Conservation (phyloP, 2,797 vertebrate species). For the Notolepis coatsorum region DNA sequence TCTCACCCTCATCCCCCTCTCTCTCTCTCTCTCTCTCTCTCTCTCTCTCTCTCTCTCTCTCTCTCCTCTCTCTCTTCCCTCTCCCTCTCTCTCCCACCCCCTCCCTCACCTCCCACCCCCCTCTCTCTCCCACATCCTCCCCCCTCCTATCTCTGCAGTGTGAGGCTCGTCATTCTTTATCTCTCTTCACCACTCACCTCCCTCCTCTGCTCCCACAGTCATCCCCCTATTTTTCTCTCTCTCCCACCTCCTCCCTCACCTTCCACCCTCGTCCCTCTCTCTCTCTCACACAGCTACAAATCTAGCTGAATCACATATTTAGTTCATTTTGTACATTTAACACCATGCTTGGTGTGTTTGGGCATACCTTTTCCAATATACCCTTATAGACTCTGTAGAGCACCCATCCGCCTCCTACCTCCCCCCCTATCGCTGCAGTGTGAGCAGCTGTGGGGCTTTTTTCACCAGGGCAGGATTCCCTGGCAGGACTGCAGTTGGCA, state of each 20-base stretch:
- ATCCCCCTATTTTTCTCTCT: too few species aligned
- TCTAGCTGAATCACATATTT: too few species aligned
- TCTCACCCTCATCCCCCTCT: too few species aligned
- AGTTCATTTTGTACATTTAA: too few species aligned
- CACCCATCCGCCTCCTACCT: neutral
- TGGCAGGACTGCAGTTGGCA: conserved; percentile 25
- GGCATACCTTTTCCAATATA: too few species aligned
- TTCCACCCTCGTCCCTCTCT: neutral
- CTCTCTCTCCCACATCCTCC: neutral
- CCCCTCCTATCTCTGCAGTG: too few species aligned
- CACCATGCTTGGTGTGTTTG: too few species aligned
- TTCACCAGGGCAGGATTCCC: conserved; percentile 19
- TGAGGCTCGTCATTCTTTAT: neutral
- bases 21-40: neutral
- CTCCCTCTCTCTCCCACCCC: neutral
- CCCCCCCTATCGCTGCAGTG: neutral
- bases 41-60: neutral
- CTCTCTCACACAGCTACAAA: too few species aligned
- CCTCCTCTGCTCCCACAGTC: conserved; percentile 26
- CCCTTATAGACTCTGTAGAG: too few species aligned
- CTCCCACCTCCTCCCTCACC: conserved; percentile 1
- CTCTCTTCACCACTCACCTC: neutral
- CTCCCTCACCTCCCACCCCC: neutral
- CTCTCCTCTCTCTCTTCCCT: neutral
- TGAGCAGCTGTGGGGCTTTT: conserved; percentile 6